phyloP scores from a whole-genome alignment of 2,888 invertebrate species.

The Lepeophtheirus nordmannii region DNA sequence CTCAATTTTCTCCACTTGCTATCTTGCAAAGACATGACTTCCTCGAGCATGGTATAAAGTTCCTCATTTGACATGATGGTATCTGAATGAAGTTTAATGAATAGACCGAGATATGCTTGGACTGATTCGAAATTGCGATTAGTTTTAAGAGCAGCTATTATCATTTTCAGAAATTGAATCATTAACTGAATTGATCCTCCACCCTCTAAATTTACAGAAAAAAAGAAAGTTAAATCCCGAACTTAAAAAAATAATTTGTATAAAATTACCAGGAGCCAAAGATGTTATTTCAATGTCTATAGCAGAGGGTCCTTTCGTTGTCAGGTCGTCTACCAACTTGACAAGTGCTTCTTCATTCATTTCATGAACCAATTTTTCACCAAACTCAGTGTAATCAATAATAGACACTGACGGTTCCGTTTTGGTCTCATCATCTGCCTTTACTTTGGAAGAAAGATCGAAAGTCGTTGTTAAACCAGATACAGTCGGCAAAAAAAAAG shows the following conservation, averaged over 20 bases:
- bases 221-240: too few species aligned
- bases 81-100: slow-evolving; percentile 61
- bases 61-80: slow-evolving; percentile 42
- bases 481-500: slow-evolving; percentile 87
- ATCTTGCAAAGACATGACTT: slow-evolving; percentile 33
- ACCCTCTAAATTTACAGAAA: slow-evolving; percentile 30
- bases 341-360: slow-evolving; percentile 30
- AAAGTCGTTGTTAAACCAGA: slow-evolving; percentile 67
- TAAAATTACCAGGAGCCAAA: slow-evolving; percentile 46
- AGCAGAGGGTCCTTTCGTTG: slow-evolving; percentile 58
- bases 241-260: too few species aligned
- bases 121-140: slow-evolving; percentile 73
- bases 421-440: not conserved
- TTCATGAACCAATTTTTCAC: slow-evolving; percentile 26
- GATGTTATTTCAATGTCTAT: slow-evolving; percentile 74
- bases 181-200: slow-evolving; percentile 55
- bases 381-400: slow-evolving; percentile 28
- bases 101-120: slow-evolving; percentile 73
- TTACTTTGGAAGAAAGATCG: slow-evolving; percentile 39
- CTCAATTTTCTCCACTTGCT: not conserved
- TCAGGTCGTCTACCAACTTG: slow-evolving; percentile 47
- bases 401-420: slow-evolving; percentile 19
- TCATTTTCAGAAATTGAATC: slow-evolving; percentile 58
- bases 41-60: slow-evolving; percentile 42
- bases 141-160: slow-evolving; percentile 51